phyloP scores from a whole-genome alignment of 1,140 invertebrate genomes.

The Papilio dardanus region DNA sequence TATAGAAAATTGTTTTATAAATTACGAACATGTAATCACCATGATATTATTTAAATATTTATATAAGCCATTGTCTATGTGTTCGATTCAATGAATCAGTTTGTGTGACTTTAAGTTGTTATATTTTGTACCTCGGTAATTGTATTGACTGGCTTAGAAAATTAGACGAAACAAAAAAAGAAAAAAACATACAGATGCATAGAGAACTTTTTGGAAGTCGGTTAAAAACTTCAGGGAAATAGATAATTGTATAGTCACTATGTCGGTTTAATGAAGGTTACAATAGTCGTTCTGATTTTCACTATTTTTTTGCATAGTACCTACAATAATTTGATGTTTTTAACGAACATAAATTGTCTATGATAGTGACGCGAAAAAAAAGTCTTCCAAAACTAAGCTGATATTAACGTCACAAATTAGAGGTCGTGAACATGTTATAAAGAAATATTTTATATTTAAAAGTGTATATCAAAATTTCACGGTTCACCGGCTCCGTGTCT shows the following conservation, averaged over 20 bases:
- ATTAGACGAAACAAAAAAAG: neutral
- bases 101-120: neutral
- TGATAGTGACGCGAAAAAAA: too few relatives aligned
- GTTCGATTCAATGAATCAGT: neutral
- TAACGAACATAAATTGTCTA: too few relatives aligned
- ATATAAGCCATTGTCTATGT: neutral
- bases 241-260: too few relatives aligned
- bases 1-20: slow-evolving; percentile 14
- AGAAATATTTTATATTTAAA: slow-evolving; percentile 14
- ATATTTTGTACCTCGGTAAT: neutral
- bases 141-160: neutral
- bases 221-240: too few relatives aligned
- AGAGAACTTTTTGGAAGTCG: too few relatives aligned
- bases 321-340: too few relatives aligned
- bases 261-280: too few relatives aligned
- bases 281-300: too few relatives aligned
- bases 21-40: neutral
- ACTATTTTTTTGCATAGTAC: too few relatives aligned
- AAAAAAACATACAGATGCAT: too few relatives aligned
- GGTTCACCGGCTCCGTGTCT: slow-evolving; percentile 44
- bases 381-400: too few relatives aligned
- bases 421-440: neutral
- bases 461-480: slow-evolving; percentile 42
- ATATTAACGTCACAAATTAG: neutral
- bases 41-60: slow-evolving; percentile 12